Percentiles rank a stretch among this genome's conserved stretches.
Conservation (phyloP, 2,888 invertebrate genomes). For the Emmelina monodactyla region DNA sequence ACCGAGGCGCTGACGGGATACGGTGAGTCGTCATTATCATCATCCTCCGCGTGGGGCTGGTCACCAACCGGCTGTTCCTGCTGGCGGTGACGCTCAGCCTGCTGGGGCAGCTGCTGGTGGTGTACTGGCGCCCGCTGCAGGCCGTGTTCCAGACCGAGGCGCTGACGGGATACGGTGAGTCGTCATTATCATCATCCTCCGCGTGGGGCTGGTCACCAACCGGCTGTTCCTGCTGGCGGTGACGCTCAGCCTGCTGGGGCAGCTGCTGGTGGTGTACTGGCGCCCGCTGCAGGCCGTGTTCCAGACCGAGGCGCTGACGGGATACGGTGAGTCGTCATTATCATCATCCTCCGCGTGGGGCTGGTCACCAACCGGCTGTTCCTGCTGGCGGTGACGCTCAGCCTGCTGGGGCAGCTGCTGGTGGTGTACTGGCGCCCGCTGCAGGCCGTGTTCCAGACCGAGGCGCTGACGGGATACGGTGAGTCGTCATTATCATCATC, state of each 20-base stretch:
- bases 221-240: slow-evolving; percentile 93
- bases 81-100: slow-evolving; percentile 92
- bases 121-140: slow-evolving; percentile 96
- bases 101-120: slow-evolving; percentile 94
- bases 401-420: slow-evolving; percentile 93
- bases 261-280: slow-evolving; percentile 95
- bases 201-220: slow-evolving; percentile 64
- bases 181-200: too few species aligned
- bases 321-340: too few species aligned
- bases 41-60: slow-evolving; percentile 74
- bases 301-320: slow-evolving; percentile 91
- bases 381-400: slow-evolving; percentile 89
- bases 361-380: slow-evolving; percentile 71
- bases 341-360: slow-evolving; percentile 80
- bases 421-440: slow-evolving; percentile 97
- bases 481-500: too few species aligned
- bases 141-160: slow-evolving; percentile 97
- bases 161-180: too few species aligned
- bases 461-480: slow-evolving; percentile 83
- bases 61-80: slow-evolving; percentile 76
- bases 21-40: too few species aligned
- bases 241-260: slow-evolving; percentile 90
- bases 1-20: slow-evolving; percentile 90
- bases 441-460: slow-evolving; percentile 96
- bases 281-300: slow-evolving; percentile 96